Evolutionary conservation across 2,888 invertebrate genomes (phyloP).

Genomic region (Ypsolopha sequella): DNA sequence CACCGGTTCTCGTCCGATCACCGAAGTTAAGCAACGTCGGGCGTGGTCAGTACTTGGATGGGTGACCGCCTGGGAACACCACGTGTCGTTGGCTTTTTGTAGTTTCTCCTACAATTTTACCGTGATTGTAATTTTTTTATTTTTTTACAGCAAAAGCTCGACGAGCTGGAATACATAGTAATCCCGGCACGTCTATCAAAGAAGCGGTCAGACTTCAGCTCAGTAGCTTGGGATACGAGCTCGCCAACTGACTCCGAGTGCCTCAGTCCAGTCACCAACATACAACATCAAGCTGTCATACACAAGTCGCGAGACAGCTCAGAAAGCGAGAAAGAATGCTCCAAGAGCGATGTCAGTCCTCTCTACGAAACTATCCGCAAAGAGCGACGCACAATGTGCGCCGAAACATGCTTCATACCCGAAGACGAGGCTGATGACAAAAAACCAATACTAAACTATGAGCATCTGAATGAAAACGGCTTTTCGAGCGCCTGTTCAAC

Average conservation of each 20-base stretch:
- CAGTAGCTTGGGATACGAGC: constrained; percentile 37
- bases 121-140: not conserved
- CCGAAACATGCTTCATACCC: constrained; percentile 34
- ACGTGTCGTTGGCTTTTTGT: constrained; percentile 15
- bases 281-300: constrained; percentile 36
- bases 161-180: constrained; percentile 49
- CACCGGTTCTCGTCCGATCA: constrained; percentile 62
- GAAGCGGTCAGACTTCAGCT: constrained; percentile 36
- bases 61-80: constrained; percentile 21
- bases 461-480: constrained; percentile 34
- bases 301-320: constrained; percentile 31
- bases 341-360: constrained; percentile 31
- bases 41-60: constrained; percentile 31
- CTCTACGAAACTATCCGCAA: constrained; percentile 38
- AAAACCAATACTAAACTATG: constrained; percentile 19
- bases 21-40: constrained; percentile 59
- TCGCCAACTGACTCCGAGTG: constrained; percentile 51
- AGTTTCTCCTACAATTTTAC: not conserved
- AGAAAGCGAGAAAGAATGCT: constrained; percentile 40
- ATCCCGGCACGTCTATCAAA: constrained; percentile 42
- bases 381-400: constrained; percentile 9
- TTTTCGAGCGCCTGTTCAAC: constrained; percentile 54
- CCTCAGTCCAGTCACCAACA: constrained; percentile 28
- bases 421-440: constrained; percentile 27
- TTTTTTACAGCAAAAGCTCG: constrained; percentile 33